Percentiles rank a stretch among this genome's conserved stretches.
phyloP scores from a whole-genome alignment of 2,113 vertebrate species.

The Shinisaurus crocodilurus region DNA sequence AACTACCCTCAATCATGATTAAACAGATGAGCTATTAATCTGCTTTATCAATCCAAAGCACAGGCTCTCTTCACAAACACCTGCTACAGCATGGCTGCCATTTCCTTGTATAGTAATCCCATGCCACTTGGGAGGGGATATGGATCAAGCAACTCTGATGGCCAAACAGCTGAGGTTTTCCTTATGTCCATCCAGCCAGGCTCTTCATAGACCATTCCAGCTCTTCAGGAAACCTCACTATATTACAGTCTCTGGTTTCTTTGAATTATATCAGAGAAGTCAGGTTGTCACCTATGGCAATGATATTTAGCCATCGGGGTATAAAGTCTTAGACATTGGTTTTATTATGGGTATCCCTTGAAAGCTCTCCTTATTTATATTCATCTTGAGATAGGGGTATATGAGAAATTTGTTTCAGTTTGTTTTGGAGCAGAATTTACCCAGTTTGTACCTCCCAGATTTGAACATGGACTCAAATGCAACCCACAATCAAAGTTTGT shows the following conservation, averaged over 20 bases:
- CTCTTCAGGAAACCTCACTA: not conserved
- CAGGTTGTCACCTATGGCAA: not conserved
- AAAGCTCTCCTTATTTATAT: not conserved
- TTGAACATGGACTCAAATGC: too few relatives aligned
- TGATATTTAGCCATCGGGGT: not conserved
- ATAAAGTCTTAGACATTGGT: not conserved
- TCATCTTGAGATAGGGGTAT: too few relatives aligned
- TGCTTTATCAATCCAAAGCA: constrained; percentile 47
- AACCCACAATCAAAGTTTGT: too few relatives aligned
- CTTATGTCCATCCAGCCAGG: not conserved
- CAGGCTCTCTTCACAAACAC: not conserved
- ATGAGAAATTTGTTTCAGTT: too few relatives aligned
- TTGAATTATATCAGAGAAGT: not conserved
- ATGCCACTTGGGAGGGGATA: not conserved
- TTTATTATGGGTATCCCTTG: not conserved
- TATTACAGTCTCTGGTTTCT: not conserved
- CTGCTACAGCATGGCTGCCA: not conserved
- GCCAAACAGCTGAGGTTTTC: not conserved
- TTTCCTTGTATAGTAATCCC: not conserved
- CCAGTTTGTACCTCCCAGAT: too few relatives aligned
- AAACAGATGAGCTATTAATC: not conserved
- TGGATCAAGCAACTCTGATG: not conserved
- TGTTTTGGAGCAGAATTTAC: too few relatives aligned
- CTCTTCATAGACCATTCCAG: not conserved
- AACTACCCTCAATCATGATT: constrained; percentile 61